Conservation (phyloP, 2,113 vertebrate species). For the Prunella fulvescens region DNA sequence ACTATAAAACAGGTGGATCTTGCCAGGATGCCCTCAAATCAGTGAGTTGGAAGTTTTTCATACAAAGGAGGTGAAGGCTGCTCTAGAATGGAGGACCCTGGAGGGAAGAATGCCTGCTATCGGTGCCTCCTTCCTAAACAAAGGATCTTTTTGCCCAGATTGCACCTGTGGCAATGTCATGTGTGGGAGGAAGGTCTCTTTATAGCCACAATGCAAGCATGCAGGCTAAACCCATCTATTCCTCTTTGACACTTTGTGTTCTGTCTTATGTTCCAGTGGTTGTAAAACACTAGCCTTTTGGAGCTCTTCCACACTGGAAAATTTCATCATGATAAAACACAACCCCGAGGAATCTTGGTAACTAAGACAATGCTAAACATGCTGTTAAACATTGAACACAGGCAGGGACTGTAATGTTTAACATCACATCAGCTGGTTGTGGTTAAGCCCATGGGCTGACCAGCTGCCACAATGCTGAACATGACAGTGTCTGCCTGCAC, state of each 20-base stretch:
- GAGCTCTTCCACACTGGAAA: constrained; percentile 50
- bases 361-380: constrained; percentile 60
- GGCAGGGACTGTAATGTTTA: constrained; percentile 38
- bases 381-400: constrained; percentile 43
- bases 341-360: constrained; percentile 37
- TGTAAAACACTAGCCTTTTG: constrained; percentile 30
- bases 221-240: neutral
- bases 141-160: neutral
- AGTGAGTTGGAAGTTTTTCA: neutral
- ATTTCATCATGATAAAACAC: constrained; percentile 53
- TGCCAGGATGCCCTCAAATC: neutral
- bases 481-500: neutral
- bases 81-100: neutral
- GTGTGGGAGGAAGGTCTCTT: neutral
- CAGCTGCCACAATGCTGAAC: constrained; percentile 30
- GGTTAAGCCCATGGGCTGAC: constrained; percentile 52
- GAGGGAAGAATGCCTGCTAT: neutral
- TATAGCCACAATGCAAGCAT: neutral
- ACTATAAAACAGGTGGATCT: neutral
- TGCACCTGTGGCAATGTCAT: neutral
- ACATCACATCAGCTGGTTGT: constrained; percentile 54
- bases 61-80: neutral
- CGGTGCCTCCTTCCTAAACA: neutral
- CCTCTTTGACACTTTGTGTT: neutral
- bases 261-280: neutral